Conservation (phyloP, 2,888 invertebrate genomes). For the Onchidella celtica region DNA sequence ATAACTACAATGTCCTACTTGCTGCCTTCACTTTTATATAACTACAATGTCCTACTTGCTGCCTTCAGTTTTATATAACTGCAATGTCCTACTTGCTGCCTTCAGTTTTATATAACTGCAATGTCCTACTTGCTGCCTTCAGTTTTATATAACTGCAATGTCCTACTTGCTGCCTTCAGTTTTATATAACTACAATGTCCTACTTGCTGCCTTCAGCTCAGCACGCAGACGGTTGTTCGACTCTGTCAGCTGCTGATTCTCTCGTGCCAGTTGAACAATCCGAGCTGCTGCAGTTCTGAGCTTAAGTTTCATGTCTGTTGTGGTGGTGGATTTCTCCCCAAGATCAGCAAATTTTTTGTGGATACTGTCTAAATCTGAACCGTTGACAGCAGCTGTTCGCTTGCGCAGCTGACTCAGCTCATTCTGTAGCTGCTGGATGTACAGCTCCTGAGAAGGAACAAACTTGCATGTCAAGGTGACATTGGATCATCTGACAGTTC, state of each 20-base stretch:
- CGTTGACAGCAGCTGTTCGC: slow-evolving; percentile 52
- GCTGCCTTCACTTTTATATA: too few relatives aligned
- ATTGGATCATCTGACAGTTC: too few relatives aligned
- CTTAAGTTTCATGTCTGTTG: slow-evolving; percentile 66
- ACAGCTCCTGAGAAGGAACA: slow-evolving; percentile 73
- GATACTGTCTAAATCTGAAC: slow-evolving; percentile 14
- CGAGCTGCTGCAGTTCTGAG: slow-evolving; percentile 74
- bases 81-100: too few relatives aligned
- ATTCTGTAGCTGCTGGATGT: slow-evolving; percentile 79
- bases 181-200: neutral
- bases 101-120: too few relatives aligned
- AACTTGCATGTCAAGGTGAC: too few relatives aligned
- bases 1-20: too few relatives aligned
- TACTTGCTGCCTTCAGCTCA: slow-evolving; percentile 71
- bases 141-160: too few relatives aligned
- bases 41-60: too few relatives aligned
- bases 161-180: neutral
- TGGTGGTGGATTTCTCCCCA: slow-evolving; percentile 51
- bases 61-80: too few relatives aligned
- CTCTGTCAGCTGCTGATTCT: slow-evolving; percentile 78
- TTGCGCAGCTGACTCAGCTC: slow-evolving; percentile 72
- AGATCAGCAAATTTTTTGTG: slow-evolving; percentile 16
- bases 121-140: too few relatives aligned
- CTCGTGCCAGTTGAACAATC: slow-evolving; percentile 75
- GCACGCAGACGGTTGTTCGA: slow-evolving; percentile 77